A percentile compares a stretch with the other conserved stretches of the same genome.
Conservation (phyloP, 1,140 invertebrate genomes). For the Diorhabda elongata region DNA sequence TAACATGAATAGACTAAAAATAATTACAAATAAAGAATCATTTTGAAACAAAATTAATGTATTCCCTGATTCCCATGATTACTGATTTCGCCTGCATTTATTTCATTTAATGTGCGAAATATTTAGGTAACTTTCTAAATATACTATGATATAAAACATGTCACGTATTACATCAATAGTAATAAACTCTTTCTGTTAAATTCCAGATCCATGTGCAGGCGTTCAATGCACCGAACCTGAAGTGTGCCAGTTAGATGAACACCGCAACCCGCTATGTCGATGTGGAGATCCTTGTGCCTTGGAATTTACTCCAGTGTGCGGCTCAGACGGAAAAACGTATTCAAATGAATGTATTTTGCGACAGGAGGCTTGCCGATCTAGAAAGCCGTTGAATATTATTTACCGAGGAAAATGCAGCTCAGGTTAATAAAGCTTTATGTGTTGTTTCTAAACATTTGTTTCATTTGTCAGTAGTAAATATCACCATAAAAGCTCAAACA, state of each 20-base stretch:
- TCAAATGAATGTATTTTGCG: constrained; percentile 78
- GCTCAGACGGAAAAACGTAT: constrained; percentile 81
- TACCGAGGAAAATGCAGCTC: constrained; percentile 75
- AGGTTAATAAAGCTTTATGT: constrained; percentile 50
- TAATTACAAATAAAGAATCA: too few species aligned
- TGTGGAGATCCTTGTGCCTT: constrained; percentile 75
- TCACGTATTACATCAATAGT: not conserved
- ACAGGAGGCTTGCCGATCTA: constrained; percentile 69
- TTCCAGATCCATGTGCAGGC: constrained; percentile 76
- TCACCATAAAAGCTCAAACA: not conserved
- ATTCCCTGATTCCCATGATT: too few species aligned
- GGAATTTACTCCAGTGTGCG: constrained; percentile 80
- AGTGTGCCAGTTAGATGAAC: constrained; percentile 77
- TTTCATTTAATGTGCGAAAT: too few species aligned
- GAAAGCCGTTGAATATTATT: constrained; percentile 69
- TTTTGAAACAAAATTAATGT: too few species aligned
- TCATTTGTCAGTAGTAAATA: not conserved
- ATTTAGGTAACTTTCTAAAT: too few species aligned
- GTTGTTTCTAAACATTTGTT: not conserved
- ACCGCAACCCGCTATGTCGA: constrained; percentile 70
- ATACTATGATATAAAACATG: too few species aligned
- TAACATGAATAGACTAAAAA: too few species aligned
- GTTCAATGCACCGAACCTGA: constrained; percentile 73
- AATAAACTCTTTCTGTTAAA: not conserved
- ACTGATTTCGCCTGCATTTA: too few species aligned